Evolutionary conservation across 2,113 vertebrate genomes (phyloP), one percentile per base, ranked within the genome.

Genomic region (Chamaea fasciata): DNA sequence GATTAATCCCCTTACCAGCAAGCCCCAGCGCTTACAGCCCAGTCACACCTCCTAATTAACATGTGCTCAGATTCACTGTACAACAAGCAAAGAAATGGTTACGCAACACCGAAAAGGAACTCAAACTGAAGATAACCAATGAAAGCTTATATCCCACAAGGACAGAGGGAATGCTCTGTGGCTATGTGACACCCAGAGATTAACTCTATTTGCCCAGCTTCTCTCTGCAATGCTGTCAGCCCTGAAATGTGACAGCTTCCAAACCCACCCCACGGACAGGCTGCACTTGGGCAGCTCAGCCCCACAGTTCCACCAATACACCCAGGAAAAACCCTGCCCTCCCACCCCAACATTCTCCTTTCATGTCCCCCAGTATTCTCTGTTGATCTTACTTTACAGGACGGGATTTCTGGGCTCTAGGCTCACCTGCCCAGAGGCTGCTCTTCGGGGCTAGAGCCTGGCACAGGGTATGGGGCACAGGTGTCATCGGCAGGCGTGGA

Each of bases 401-500:
- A 89, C 9, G 94, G 95, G 87, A 71, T 96, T 95, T 92, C 87
- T 89, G 90, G 91, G 87, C 96, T 97, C 96, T 89, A 93, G 96
- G 95, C 98, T 99, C 98, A 99, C 99, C 99, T 99, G 98, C 98
- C 98, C 96, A 99, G 98, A 89, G 98, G 98, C 24, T 98, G 97
- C 57, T 99, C 99, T 86, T 99, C 99, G 4, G 98, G 97, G 95
- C 98, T 99, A 84, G 98, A 98, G 91, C 98, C 98, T 28, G 99
- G 98, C 50, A 97, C 98, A 27, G 99, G 99, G 94, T 99, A 99
- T 0, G 99, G 99, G 27, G 99, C 99, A 53, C 99, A 99, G 82
- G 98, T 99, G 76, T 99, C 99, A 1, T 99, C 99, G 1, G 98
- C 97, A 0, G 99, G 99, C 1, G 99, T 99, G 15, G 99, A 99